Evolutionary conservation across 2,888 invertebrate species (phyloP).

Genomic region (Galerucella pusilla): DNA sequence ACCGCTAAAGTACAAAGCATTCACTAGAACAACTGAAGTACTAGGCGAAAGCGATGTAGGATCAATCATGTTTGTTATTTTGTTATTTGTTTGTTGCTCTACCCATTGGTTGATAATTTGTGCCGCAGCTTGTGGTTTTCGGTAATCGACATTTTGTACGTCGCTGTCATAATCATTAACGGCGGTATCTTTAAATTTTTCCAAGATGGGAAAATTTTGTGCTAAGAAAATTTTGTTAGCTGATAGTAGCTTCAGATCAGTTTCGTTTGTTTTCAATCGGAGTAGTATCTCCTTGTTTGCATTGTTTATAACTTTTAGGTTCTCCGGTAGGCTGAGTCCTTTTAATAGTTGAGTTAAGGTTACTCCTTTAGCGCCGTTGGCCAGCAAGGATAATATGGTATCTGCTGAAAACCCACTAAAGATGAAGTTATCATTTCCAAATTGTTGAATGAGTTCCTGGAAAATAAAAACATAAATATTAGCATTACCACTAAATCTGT

Average conservation of each 20-base stretch:
- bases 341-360: constrained; percentile 51
- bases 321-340: constrained; percentile 43
- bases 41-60: constrained; percentile 44
- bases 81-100: constrained; percentile 55
- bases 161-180: constrained; percentile 71
- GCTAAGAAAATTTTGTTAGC: constrained; percentile 72
- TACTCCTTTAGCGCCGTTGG: constrained; percentile 53
- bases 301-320: constrained; percentile 41
- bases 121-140: constrained; percentile 45
- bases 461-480: background rate
- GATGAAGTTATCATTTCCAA: constrained; percentile 17
- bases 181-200: constrained; percentile 18
- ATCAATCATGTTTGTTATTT: constrained; percentile 54
- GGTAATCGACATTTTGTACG: constrained; percentile 64
- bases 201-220: constrained; percentile 57
- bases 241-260: constrained; percentile 45
- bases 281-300: constrained; percentile 35
- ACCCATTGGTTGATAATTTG: constrained; percentile 58
- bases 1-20: constrained; percentile 57
- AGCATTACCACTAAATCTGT: no score
- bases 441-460: constrained; percentile 19
- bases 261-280: constrained; percentile 38
- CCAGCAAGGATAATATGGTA: constrained; percentile 53
- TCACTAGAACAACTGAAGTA: constrained; percentile 55
- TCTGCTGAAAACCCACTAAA: constrained; percentile 53